phyloP scores from a whole-genome alignment of 2,797 vertebrate species.

The Sciurus carolinensis region DNA sequence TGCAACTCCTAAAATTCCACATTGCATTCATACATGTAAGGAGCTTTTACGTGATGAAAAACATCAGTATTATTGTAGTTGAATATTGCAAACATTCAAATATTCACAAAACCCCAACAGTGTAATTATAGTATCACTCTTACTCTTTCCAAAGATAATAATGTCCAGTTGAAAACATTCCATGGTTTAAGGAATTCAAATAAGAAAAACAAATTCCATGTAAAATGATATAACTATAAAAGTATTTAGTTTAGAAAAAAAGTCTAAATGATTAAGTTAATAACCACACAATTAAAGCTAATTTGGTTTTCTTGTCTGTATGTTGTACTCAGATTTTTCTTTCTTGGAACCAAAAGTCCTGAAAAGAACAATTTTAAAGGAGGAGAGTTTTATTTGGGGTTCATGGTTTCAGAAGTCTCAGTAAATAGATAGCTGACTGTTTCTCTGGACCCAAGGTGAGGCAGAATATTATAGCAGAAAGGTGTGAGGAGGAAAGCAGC shows the following conservation, averaged over 20 bases:
- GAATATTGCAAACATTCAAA: not conserved
- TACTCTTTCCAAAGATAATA: conserved; percentile 59
- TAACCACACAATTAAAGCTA: conserved; percentile 72
- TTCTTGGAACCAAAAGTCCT: no score
- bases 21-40: not conserved
- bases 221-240: conserved; percentile 54
- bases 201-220: not conserved
- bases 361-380: no score
- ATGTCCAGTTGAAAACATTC: conserved; percentile 19
- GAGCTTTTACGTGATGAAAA: not conserved
- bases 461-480: no score
- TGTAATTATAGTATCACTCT: conserved; percentile 33
- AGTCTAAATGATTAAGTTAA: conserved; percentile 69
- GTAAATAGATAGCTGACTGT: no score
- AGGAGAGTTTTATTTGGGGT: no score
- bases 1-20: not conserved
- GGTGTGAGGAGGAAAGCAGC: no score
- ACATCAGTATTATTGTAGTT: not conserved
- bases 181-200: conserved; percentile 53
- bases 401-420: no score
- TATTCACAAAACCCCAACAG: not conserved
- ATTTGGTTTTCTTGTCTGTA: conserved; percentile 78
- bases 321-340: no score
- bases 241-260: conserved; percentile 55
- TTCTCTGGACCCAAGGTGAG: no score